A percentile compares a stretch with the other conserved stretches of the same genome.
Evolutionary conservation across 2,888 invertebrate genomes (phyloP).

Genomic region (Lasioglossum leucozonium): DNA sequence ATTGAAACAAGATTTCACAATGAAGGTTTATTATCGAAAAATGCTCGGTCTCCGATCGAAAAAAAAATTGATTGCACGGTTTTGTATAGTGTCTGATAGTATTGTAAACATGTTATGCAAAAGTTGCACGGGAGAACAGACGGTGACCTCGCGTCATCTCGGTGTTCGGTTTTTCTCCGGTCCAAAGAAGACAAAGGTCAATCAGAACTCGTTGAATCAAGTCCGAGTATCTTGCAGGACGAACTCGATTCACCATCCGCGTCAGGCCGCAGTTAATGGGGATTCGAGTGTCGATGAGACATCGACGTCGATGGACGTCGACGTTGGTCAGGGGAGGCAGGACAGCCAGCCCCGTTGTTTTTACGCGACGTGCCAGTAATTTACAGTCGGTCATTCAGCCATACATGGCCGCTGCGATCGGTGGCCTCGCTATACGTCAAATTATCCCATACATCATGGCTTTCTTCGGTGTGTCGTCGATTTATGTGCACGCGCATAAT

Average conservation of each 20-base stretch:
- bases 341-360: conserved; percentile 75
- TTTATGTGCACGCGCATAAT: conserved; percentile 83
- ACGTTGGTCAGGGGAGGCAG: conserved; percentile 73
- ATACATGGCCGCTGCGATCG: conserved; percentile 80
- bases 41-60: neutral
- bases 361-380: conserved; percentile 83
- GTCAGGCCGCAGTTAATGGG: conserved; percentile 67
- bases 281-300: conserved; percentile 80
- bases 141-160: neutral
- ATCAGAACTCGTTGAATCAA: conserved; percentile 34
- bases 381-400: conserved; percentile 84
- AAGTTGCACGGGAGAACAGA: neutral
- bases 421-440: conserved; percentile 83
- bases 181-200: conserved; percentile 51
- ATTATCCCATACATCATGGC: conserved; percentile 84
- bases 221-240: conserved; percentile 43
- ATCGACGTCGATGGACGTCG: conserved; percentile 78
- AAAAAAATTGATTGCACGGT: neutral
- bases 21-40: no score
- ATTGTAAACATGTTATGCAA: conserved; percentile 1
- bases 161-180: conserved; percentile 26
- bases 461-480: conserved; percentile 81
- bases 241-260: conserved; percentile 63
- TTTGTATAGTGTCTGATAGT: neutral
- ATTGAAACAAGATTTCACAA: neutral